phyloP scores from a whole-genome alignment of 2,113 vertebrate species.

The Anolis carolinensis region DNA sequence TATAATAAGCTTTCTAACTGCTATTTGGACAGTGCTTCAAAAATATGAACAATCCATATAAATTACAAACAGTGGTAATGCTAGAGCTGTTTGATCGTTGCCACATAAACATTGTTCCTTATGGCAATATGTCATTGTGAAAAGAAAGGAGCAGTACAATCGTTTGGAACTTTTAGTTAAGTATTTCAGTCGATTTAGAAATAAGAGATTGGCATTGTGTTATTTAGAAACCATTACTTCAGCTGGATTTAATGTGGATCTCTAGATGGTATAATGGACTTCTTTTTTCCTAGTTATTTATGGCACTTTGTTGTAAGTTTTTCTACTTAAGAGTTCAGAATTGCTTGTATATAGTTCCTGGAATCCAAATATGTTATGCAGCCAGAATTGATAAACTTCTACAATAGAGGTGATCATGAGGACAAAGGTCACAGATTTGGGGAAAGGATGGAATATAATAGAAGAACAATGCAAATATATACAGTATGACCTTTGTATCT shows the following conservation, averaged over 20 bases:
- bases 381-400: background rate
- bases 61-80: background rate
- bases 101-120: background rate
- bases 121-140: slow-evolving; percentile 27
- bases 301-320: background rate
- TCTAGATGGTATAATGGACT: background rate
- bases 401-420: too few species aligned
- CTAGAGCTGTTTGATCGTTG: slow-evolving; percentile 18
- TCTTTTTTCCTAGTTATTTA: background rate
- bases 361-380: background rate
- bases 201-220: background rate
- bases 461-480: background rate
- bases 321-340: background rate
- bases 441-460: background rate
- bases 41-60: background rate
- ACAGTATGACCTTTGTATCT: too few species aligned
- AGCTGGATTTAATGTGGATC: background rate
- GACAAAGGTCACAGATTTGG: background rate
- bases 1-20: background rate
- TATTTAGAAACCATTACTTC: background rate
- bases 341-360: background rate
- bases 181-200: background rate
- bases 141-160: background rate
- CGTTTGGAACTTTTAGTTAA: background rate
- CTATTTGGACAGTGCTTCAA: background rate